phyloP scores from a whole-genome alignment of 2,888 invertebrate species.

The Yponomeuta cagnagella region DNA sequence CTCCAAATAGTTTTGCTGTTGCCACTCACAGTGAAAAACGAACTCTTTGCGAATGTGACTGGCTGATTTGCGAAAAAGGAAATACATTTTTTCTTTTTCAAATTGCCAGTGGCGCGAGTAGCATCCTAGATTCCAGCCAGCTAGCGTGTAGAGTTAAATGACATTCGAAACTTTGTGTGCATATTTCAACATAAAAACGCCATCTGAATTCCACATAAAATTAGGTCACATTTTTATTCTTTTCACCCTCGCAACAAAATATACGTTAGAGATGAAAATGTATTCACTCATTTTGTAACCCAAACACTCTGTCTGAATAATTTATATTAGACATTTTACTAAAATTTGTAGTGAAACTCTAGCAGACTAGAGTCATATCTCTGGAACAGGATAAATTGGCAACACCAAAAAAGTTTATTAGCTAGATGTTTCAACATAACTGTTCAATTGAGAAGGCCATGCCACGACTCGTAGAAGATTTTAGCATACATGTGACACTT shows the following conservation, averaged over 20 bases:
- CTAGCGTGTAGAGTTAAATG: neutral
- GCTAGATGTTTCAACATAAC: too few relatives aligned
- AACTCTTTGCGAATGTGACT: neutral
- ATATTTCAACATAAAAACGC: neutral
- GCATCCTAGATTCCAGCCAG: neutral
- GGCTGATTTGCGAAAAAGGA: neutral
- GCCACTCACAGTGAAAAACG: neutral
- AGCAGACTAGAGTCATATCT: neutral
- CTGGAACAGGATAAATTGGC: too few relatives aligned
- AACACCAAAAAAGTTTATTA: too few relatives aligned
- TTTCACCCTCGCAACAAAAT: neutral
- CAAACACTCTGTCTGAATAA: constrained; percentile 5
- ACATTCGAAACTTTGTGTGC: constrained; percentile 1
- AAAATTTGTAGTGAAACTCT: neutral
- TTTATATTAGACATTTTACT: neutral
- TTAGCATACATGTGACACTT: too few relatives aligned
- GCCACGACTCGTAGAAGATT: too few relatives aligned
- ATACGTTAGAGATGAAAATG: neutral
- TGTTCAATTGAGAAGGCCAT: too few relatives aligned
- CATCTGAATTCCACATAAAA: neutral
- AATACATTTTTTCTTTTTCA: neutral
- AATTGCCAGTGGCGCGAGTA: neutral
- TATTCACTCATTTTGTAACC: neutral
- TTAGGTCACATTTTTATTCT: neutral
- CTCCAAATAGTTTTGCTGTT: neutral